phyloP scores from a whole-genome alignment of 2,888 invertebrate species.

The Metopia argyrocephala region DNA sequence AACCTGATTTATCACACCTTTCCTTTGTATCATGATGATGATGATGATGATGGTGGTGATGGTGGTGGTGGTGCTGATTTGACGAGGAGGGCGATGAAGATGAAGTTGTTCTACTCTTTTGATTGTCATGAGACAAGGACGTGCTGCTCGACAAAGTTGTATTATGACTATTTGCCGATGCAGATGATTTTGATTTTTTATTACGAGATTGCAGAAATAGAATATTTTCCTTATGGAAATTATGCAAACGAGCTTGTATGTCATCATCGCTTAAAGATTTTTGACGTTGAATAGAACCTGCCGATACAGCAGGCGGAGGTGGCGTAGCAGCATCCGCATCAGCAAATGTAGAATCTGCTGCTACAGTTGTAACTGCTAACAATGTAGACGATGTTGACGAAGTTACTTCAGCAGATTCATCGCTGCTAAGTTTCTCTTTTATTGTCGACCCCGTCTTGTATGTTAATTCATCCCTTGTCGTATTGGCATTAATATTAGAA shows the following conservation, averaged over 20 bases:
- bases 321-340: slow-evolving; percentile 25
- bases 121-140: slow-evolving; percentile 9
- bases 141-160: slow-evolving; percentile 13
- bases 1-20: slow-evolving; percentile 41
- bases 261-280: slow-evolving; percentile 80
- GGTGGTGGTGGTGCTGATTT: slow-evolving; percentile 53
- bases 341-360: slow-evolving; percentile 43
- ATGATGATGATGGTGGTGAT: slow-evolving; percentile 43
- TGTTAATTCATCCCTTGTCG: slow-evolving; percentile 4
- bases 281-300: slow-evolving; percentile 46
- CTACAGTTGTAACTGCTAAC: slow-evolving; percentile 1
- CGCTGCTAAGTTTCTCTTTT: not conserved
- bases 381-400: slow-evolving; percentile 30
- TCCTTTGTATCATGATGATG: slow-evolving; percentile 43
- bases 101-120: slow-evolving; percentile 24
- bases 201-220: slow-evolving; percentile 82
- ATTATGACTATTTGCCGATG: slow-evolving; percentile 39
- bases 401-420: slow-evolving; percentile 8
- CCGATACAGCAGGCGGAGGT: not conserved
- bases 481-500: slow-evolving; percentile 18
- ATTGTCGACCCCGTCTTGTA: not conserved
- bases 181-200: slow-evolving; percentile 73
- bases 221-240: slow-evolving; percentile 83
- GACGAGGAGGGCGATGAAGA: slow-evolving; percentile 34
- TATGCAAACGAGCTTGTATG: slow-evolving; percentile 82